phyloP scores from a whole-genome alignment of 2,797 vertebrate genomes.

The Acestrorhynchus altus region DNA sequence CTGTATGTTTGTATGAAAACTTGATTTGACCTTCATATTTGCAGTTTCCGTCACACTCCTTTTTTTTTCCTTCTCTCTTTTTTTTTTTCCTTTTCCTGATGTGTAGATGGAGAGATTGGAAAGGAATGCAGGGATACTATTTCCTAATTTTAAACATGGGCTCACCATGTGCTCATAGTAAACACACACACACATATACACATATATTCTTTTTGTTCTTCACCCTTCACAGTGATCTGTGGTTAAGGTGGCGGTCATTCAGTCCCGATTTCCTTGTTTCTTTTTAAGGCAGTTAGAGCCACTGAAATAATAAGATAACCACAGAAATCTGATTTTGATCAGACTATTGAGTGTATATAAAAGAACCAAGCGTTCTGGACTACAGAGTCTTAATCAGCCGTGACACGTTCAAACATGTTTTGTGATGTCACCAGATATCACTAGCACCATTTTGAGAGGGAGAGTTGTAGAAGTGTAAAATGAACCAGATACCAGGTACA shows the following conservation, averaged over 20 bases:
- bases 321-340: too few relatives aligned
- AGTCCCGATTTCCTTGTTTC: slow-evolving; percentile 8
- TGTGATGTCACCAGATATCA: too few relatives aligned
- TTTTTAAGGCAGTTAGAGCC: too few relatives aligned
- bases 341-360: too few relatives aligned
- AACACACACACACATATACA: slow-evolving; percentile 9
- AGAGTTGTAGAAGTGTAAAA: too few relatives aligned
- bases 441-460: too few relatives aligned
- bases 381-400: too few relatives aligned
- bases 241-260: slow-evolving; percentile 13
- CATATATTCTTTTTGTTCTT: slow-evolving; percentile 13
- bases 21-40: neutral
- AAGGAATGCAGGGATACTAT: slow-evolving; percentile 32
- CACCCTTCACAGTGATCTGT: slow-evolving; percentile 9
- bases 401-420: too few relatives aligned
- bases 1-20: slow-evolving; percentile 11
- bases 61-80: neutral
- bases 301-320: too few relatives aligned
- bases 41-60: slow-evolving; percentile 15
- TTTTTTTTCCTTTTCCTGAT: slow-evolving; percentile 35
- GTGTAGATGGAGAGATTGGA: slow-evolving; percentile 45
- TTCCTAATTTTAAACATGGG: slow-evolving; percentile 30
- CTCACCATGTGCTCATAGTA: neutral
- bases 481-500: too few relatives aligned
- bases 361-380: too few relatives aligned